These are phyloP conservation scores for Pachycephus smyrnensis DNA, from an alignment of 2,888 invertebrate species.

Conservation along the genomic window DNA sequence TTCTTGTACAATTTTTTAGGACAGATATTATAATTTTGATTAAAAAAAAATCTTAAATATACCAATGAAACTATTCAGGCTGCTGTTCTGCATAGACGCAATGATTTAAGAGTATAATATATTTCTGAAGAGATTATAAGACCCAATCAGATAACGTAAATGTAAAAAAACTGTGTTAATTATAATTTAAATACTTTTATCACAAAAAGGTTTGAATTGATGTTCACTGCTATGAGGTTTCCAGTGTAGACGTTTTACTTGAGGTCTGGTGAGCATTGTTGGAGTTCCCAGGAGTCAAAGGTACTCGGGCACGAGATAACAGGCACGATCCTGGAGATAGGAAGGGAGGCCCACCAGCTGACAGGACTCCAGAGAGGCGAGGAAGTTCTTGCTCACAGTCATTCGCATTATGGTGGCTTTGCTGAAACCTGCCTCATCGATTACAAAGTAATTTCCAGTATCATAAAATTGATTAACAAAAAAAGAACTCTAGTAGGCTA, in stretches of 20 bases:
- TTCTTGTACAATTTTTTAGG: no score
- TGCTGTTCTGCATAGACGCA: slow-evolving; percentile 16
- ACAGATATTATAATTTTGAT: no score
- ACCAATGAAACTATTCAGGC: slow-evolving; percentile 1
- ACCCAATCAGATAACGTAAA: background rate
- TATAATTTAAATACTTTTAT: background rate
- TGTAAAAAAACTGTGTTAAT: background rate
- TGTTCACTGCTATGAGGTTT: slow-evolving; percentile 25
- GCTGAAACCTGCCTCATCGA: slow-evolving; percentile 24
- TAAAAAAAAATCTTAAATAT: no score
- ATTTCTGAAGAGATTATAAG: slow-evolving; percentile 14
- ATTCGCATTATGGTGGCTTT: slow-evolving; percentile 23
- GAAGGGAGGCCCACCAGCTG: slow-evolving; percentile 23
- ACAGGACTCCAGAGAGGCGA: slow-evolving; percentile 24
- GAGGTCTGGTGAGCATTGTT: slow-evolving; percentile 21
- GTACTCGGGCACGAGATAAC: slow-evolving; percentile 27
- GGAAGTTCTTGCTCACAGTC: slow-evolving; percentile 26
- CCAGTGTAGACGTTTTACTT: slow-evolving; percentile 20
- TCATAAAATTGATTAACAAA: background rate
- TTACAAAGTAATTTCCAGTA: slow-evolving; percentile 19
- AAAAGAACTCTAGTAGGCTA: background rate
- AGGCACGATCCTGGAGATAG: slow-evolving; percentile 30
- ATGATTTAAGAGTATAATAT: slow-evolving; percentile 14
- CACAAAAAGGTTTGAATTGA: slow-evolving; percentile 21
- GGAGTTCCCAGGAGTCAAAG: slow-evolving; percentile 2